These are phyloP conservation scores for Erannis defoliaria DNA, from an alignment of 2,888 invertebrate genomes.

Conservation along the genomic window DNA sequence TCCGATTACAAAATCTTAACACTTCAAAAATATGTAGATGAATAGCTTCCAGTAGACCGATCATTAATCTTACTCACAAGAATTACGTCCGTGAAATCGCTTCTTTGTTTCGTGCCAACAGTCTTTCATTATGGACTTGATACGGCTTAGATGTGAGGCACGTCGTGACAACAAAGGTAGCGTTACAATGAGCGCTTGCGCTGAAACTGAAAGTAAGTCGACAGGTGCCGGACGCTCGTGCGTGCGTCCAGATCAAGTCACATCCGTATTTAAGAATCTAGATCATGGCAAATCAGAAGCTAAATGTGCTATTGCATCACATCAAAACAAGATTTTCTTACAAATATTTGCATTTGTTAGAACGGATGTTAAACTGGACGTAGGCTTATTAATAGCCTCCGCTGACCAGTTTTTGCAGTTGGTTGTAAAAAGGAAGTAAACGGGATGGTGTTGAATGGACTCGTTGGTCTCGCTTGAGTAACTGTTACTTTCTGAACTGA, in stretches of 20 bases:
- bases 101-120: constrained; percentile 32
- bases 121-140: constrained; percentile 25
- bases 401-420: constrained; percentile 24
- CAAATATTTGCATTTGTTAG: not conserved
- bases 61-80: constrained; percentile 24
- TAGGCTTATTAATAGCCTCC: constrained; percentile 25
- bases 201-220: constrained; percentile 71
- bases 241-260: constrained; percentile 47
- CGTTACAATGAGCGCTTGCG: constrained; percentile 59
- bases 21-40: constrained; percentile 11
- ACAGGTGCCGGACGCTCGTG: constrained; percentile 56
- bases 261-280: constrained; percentile 19
- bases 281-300: constrained; percentile 28
- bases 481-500: constrained; percentile 5
- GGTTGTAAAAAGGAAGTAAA: constrained; percentile 28
- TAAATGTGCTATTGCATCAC: constrained; percentile 1
- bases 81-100: constrained; percentile 27
- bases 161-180: constrained; percentile 57
- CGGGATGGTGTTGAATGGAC: constrained; percentile 12
- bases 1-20: constrained; percentile 8
- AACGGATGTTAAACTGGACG: constrained; percentile 26
- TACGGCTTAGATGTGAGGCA: constrained; percentile 22
- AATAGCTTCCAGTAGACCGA: constrained; percentile 26
- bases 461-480: constrained; percentile 6
- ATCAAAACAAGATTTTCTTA: constrained; percentile 3